Base-by-base conservation (phyloP, 2,888 invertebrate genomes). In the Xestia rhomboidea region DNA sequence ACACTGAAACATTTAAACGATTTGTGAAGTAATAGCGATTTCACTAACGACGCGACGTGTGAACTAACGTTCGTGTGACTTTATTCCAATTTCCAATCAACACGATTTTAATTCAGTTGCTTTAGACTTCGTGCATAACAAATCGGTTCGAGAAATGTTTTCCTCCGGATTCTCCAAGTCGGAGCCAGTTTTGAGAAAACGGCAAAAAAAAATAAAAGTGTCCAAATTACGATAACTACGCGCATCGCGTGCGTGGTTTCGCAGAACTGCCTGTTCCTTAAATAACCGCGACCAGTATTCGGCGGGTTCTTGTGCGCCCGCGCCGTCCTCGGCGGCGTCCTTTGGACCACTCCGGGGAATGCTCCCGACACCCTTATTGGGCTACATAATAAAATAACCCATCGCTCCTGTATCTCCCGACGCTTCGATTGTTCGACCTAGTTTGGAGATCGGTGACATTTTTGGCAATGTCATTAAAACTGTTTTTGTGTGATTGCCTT, bases 281-380 rank as follows among this genome's bases (percentile, higher is more conserved):
- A 95, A 95, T 95, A 95, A 93, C 93, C 91, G 82, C 89, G 89
- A 90, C 90, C 90, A 91, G 91, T 92, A 83, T 91, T 90, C 91
- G 92, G 93, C 91, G 90, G 91, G 90, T 94, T 94, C 94, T 94
- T 94, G 91, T 75, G 76, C 76, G 79, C 84, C 93, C 72, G 76
- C 76, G 79, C 84, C 93, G 95, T 93, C 95, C 95, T 95, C 93
- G 91, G 95, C 96, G 96, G 96, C 92, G 95, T 95, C 96, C 96
- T 96, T 95, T 96, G 90, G 92, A 83, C 91, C 89, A 89, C 90
- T 88, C 90, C 88, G 89, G 91, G 92, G 95, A 95, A 95, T 95
- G 94, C 89, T 92, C 90, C 87, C 88, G 83, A 88, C 89, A 83
- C 85, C 96, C 96, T 91, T 96, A 95, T 96, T 95, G 89, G 96